Percentiles rank a stretch among this genome's conserved stretches.
These are phyloP conservation scores for Brachionus koreanus DNA, from an alignment of 1,140 invertebrate genomes.

Conservation along the genomic window DNA sequence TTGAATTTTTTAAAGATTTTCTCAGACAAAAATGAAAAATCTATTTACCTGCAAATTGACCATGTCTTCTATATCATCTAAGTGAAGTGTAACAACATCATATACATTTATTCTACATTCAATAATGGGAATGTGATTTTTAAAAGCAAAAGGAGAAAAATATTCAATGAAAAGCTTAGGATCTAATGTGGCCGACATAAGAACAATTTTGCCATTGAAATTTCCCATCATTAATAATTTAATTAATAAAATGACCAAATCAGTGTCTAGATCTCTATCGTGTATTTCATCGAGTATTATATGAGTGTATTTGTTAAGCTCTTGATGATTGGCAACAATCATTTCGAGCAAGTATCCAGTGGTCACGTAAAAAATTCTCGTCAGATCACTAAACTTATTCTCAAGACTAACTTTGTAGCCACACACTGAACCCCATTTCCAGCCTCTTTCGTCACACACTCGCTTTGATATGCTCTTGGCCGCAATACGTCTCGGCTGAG, in stretches of 20 bases:
- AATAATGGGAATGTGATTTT: not conserved
- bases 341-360: conserved; percentile 57
- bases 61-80: conserved; percentile 20
- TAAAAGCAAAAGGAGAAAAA: not conserved
- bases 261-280: conserved; percentile 57
- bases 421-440: conserved; percentile 54
- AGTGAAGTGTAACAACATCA: not conserved
- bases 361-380: conserved; percentile 55
- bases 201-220: conserved; percentile 64
- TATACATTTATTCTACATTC: not conserved
- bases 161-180: conserved; percentile 54
- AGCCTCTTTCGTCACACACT: conserved; percentile 55
- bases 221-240: conserved; percentile 50
- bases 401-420: conserved; percentile 55
- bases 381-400: conserved; percentile 48
- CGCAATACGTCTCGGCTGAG: conserved; percentile 57
- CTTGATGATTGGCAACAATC: conserved; percentile 53
- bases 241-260: conserved; percentile 54
- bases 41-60: not conserved
- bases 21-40: not conserved
- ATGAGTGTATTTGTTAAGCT: conserved; percentile 50
- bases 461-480: conserved; percentile 54
- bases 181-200: conserved; percentile 59
- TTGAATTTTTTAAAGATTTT: no score
- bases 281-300: conserved; percentile 59